These are phyloP conservation scores for Halocynthia roretzi DNA, from an alignment of 23 tunicate species.

Conservation along the genomic window DNA sequence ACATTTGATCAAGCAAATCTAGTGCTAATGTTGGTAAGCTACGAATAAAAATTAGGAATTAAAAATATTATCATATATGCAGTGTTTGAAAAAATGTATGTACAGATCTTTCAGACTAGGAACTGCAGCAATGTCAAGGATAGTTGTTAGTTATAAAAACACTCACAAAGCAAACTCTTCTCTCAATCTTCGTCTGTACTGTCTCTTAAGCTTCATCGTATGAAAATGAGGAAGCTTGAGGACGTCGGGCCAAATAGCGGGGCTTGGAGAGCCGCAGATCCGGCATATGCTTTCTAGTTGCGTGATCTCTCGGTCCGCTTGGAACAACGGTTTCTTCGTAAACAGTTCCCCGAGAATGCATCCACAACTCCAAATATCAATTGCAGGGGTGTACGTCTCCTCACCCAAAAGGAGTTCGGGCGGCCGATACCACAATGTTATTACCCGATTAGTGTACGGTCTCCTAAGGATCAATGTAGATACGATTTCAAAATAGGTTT, in stretches of 20 bases:
- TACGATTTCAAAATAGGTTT: too few relatives aligned
- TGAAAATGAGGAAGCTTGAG: constrained; percentile 67
- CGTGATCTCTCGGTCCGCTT: constrained; percentile 70
- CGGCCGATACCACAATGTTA: constrained; percentile 93
- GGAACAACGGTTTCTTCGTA: constrained; percentile 90
- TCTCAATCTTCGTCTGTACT: constrained; percentile 64
- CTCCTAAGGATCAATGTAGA: constrained; percentile 6
- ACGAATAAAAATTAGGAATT: not conserved
- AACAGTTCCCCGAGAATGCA: constrained; percentile 92
- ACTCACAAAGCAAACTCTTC: constrained; percentile 88
- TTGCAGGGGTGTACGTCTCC: constrained; percentile 90
- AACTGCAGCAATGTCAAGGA: too few relatives aligned
- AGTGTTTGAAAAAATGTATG: not conserved
- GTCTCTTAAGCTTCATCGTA: constrained; percentile 79
- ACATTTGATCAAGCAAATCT: constrained; percentile 84
- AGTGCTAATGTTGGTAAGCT: constrained; percentile 83
- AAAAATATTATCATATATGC: not conserved
- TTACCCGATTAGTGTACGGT: constrained; percentile 63
- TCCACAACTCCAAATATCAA: constrained; percentile 95
- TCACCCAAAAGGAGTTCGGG: constrained; percentile 88
- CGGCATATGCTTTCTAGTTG: constrained; percentile 76
- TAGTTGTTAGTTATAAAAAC: not conserved
- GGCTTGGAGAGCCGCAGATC: constrained; percentile 82
- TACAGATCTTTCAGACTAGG: not conserved
- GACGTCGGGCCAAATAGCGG: constrained; percentile 87